Evolutionary conservation across 2,113 vertebrate genomes (phyloP), one percentile per base, ranked within the genome.

Genomic region (Gobio gobio): DNA sequence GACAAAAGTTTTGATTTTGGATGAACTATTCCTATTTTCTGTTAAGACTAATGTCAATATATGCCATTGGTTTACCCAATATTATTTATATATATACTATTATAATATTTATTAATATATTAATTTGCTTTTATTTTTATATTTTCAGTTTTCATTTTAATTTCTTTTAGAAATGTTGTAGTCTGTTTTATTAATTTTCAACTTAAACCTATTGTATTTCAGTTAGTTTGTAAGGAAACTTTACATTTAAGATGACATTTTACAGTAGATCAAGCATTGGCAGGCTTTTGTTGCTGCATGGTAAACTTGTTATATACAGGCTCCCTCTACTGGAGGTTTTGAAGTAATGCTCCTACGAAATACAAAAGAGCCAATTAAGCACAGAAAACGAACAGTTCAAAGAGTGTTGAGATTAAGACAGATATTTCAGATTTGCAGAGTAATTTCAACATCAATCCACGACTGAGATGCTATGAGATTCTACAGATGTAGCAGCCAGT

Each of bases 251-350:
- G n/a, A n/a, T n/a, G n/a, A n/a, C n/a, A n/a, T n/a, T n/a, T n/a
- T n/a, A n/a, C n/a, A 5, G 2, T 40, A 40, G 9, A 40, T 20
- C 0, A 20, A 10, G 33, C 4, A 4, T 2, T 9, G 1, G 4
- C 10, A 20, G 10, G 66, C 9, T 1, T 70, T 36, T 40, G 33
- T 70, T 40, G 10, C 33, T 22, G 64, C 33, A n/a, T 56, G 49
- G 16, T 77, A n/a, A 33, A 64, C n/a, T 63, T 47, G 56, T 18
- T 47, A 63, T 20, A 63, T 16, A 16, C 43, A 74, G 24, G 58
- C 78, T 63, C 78, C 58, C 78, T 45, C 78, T 80, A 26, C n/a
- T 80, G 78, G 78, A 47, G 12, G 24, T 24, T 47, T 61, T 26
- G 2, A 16, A 18, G 8, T 29, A 64, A 20, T 80, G 40, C 40